Conservation (phyloP, 1,140 invertebrate species). For the Drosophila fuyamai region DNA sequence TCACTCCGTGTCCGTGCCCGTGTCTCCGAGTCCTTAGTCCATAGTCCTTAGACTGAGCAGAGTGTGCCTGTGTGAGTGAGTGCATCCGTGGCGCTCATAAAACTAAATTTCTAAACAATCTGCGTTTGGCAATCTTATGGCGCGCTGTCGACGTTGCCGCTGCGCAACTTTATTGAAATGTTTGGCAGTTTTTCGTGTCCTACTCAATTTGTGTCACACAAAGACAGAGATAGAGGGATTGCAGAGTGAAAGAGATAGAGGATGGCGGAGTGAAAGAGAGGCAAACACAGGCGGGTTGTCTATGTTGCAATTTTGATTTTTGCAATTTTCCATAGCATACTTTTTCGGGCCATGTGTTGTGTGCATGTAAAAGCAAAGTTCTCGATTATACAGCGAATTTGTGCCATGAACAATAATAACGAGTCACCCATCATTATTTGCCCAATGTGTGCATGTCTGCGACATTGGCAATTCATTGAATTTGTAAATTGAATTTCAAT, state of each 20-base stretch:
- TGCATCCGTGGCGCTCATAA: slow-evolving; percentile 64
- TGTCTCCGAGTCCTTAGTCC: slow-evolving; percentile 34
- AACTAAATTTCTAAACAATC: slow-evolving; percentile 83
- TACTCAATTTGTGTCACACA: slow-evolving; percentile 77
- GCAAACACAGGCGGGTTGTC: not conserved
- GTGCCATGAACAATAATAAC: slow-evolving; percentile 48
- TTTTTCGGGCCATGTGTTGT: slow-evolving; percentile 61
- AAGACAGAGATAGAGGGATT: slow-evolving; percentile 10
- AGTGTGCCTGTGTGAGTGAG: slow-evolving; percentile 34
- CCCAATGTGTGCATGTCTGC: slow-evolving; percentile 12
- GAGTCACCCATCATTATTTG: slow-evolving; percentile 21
- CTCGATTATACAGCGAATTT: slow-evolving; percentile 57
- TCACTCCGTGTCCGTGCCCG: slow-evolving; percentile 26
- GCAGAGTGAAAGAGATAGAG: not conserved
- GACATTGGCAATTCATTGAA: slow-evolving; percentile 68
- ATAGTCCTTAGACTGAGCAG: slow-evolving; percentile 9
- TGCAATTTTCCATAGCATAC: slow-evolving; percentile 73
- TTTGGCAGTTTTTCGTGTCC: slow-evolving; percentile 80
- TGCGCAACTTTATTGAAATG: slow-evolving; percentile 82
- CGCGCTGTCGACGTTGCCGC: slow-evolving; percentile 39
- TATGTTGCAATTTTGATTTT: slow-evolving; percentile 79
- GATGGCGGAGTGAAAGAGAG: too few species aligned
- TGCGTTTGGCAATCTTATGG: slow-evolving; percentile 77
- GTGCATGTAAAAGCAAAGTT: slow-evolving; percentile 70
- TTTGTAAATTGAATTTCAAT: slow-evolving; percentile 75